These are phyloP conservation scores for Pollenia griseotomentosa DNA, from an alignment of 2,888 invertebrate genomes.

Conservation along the genomic window DNA sequence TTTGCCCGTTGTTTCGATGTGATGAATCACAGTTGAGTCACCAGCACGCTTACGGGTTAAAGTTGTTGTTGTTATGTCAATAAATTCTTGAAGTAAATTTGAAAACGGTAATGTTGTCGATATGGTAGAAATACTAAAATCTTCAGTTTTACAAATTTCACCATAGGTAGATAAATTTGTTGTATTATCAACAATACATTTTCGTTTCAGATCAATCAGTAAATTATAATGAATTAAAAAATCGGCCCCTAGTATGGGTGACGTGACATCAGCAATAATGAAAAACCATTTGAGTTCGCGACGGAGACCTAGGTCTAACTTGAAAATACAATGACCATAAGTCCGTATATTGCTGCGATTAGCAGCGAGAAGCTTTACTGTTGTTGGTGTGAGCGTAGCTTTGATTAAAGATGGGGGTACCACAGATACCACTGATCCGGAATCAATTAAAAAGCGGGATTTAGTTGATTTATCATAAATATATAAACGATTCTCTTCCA, in stretches of 20 bases:
- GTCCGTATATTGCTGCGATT: constrained; percentile 70
- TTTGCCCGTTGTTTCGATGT: constrained; percentile 56
- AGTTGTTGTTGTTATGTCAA: constrained; percentile 51
- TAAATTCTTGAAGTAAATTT: constrained; percentile 40
- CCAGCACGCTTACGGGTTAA: constrained; percentile 18
- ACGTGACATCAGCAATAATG: constrained; percentile 71
- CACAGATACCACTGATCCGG: constrained; percentile 71
- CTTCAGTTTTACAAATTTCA: constrained; percentile 27
- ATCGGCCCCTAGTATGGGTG: constrained; percentile 73
- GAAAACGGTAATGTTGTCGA: constrained; percentile 27
- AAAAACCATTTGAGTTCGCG: constrained; percentile 73
- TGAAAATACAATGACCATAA: constrained; percentile 55
- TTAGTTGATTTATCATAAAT: constrained; percentile 44
- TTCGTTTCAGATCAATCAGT: constrained; percentile 61
- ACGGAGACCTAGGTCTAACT: constrained; percentile 70
- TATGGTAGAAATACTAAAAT: constrained; percentile 55
- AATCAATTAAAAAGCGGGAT: constrained; percentile 70
- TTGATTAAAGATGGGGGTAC: constrained; percentile 66
- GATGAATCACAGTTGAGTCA: constrained; percentile 25
- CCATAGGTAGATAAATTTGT: constrained; percentile 32
- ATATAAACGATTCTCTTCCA: constrained; percentile 32
- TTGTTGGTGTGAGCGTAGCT: constrained; percentile 27
- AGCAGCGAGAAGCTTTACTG: constrained; percentile 70
- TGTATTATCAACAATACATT: constrained; percentile 50
- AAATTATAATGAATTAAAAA: constrained; percentile 59